Evolutionary conservation across 2,888 invertebrate genomes (phyloP).

Genomic region (Lasioglossum leucozonium): DNA sequence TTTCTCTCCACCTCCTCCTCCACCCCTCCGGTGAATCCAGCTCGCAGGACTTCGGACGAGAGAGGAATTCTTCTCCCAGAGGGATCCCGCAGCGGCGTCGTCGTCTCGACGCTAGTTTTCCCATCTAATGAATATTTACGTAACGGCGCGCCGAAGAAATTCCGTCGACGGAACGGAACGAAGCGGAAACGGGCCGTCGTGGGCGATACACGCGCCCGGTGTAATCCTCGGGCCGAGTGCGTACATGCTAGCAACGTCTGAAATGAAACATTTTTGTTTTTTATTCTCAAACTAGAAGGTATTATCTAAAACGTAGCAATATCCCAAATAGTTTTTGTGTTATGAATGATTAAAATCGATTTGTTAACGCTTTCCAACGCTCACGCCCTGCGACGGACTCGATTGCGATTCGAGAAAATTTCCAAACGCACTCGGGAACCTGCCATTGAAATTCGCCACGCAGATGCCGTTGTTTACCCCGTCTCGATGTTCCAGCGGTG

Average conservation of each 20-base stretch:
- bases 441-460: slow-evolving; percentile 24
- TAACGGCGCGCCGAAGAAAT: slow-evolving; percentile 60
- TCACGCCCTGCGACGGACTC: neutral
- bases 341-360: too few relatives aligned
- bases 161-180: slow-evolving; percentile 33
- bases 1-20: slow-evolving; percentile 1
- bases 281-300: too few relatives aligned
- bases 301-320: too few relatives aligned
- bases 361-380: neutral
- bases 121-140: slow-evolving; percentile 71
- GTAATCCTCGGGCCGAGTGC: slow-evolving; percentile 12
- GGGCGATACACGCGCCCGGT: slow-evolving; percentile 9
- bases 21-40: slow-evolving; percentile 26
- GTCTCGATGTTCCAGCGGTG: slow-evolving; percentile 27
- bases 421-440: neutral
- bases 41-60: slow-evolving; percentile 44
- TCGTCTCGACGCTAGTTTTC: slow-evolving; percentile 57
- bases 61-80: slow-evolving; percentile 50
- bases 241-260: neutral
- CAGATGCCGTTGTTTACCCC: slow-evolving; percentile 23
- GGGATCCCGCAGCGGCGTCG: slow-evolving; percentile 50
- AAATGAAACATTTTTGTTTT: too few relatives aligned
- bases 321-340: too few relatives aligned
- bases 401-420: slow-evolving; percentile 1
- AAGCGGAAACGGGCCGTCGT: neutral